Conservation (phyloP, 2,888 invertebrate species). For the Argynnis bischoffii region DNA sequence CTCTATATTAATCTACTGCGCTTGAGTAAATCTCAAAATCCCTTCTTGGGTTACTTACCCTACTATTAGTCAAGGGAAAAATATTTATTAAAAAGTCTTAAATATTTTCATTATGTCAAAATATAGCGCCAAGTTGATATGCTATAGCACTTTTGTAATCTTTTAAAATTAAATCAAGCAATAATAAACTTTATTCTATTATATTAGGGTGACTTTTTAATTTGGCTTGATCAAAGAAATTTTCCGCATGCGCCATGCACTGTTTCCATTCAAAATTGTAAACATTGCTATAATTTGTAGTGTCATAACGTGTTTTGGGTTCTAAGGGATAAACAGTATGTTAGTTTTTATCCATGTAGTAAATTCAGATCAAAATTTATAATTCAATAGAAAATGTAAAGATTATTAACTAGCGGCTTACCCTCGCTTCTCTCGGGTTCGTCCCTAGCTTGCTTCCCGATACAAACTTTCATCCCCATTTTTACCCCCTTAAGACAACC, state of each 20-base stretch:
- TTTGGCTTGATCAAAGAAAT: constrained; percentile 40
- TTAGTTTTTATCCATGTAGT: not conserved
- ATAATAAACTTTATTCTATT: constrained; percentile 39
- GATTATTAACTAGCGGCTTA: too few species aligned
- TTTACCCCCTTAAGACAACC: too few species aligned
- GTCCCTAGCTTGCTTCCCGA: too few species aligned
- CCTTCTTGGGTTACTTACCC: too few species aligned
- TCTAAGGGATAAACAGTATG: constrained; percentile 5
- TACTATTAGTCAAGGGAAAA: constrained; percentile 6
- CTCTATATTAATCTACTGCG: too few species aligned
- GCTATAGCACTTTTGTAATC: constrained; percentile 46
- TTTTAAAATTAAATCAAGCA: constrained; percentile 1
- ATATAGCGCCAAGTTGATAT: constrained; percentile 46
- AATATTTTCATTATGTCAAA: constrained; percentile 50
- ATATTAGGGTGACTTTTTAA: constrained; percentile 41
- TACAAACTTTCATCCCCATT: too few species aligned
- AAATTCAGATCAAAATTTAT: too few species aligned
- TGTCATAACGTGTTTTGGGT: constrained; percentile 44
- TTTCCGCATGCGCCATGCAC: constrained; percentile 58
- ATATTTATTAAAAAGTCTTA: constrained; percentile 39
- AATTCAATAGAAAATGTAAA: too few species aligned
- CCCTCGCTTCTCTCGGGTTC: too few species aligned
- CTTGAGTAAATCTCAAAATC: too few species aligned
- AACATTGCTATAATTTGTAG: constrained; percentile 58
- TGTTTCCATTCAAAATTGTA: constrained; percentile 71